A percentile compares a stretch with the other conserved stretches of the same genome.
phyloP scores from a whole-genome alignment of 2,113 vertebrate genomes.

The Bombycilla garrulus region DNA sequence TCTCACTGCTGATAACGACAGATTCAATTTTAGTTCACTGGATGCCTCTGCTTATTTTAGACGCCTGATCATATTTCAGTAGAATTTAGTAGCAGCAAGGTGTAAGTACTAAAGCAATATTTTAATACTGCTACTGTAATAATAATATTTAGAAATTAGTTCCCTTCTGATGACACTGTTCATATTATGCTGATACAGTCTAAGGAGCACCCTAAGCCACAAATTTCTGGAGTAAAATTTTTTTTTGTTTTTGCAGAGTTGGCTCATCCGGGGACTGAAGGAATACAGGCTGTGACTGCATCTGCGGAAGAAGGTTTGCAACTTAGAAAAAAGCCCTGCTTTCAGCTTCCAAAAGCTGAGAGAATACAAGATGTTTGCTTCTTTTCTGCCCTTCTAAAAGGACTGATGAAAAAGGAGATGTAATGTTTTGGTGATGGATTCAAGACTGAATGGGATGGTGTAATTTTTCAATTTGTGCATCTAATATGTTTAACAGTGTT shows the following conservation, averaged over 20 bases:
- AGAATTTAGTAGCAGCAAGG: background rate
- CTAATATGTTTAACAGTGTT: background rate
- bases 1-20: background rate
- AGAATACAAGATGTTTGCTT: background rate
- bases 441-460: background rate
- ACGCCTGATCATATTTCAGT: background rate
- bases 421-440: background rate
- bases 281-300: background rate
- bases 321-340: background rate
- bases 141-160: background rate
- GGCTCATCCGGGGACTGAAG: background rate
- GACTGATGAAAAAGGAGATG: background rate
- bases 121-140: background rate
- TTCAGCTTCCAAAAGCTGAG: background rate
- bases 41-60: background rate
- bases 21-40: background rate
- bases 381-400: background rate
- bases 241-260: conserved; percentile 25
- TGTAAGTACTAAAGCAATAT: background rate
- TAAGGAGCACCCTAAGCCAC: background rate
- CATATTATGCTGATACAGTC: background rate
- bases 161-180: background rate
- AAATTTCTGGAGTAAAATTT: background rate
- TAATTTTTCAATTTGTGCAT: background rate
- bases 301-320: conserved; percentile 49